A percentile compares a stretch with the other conserved stretches of the same genome.
phyloP scores from a whole-genome alignment of 2,888 invertebrate species.

The Gortyna flavago region DNA sequence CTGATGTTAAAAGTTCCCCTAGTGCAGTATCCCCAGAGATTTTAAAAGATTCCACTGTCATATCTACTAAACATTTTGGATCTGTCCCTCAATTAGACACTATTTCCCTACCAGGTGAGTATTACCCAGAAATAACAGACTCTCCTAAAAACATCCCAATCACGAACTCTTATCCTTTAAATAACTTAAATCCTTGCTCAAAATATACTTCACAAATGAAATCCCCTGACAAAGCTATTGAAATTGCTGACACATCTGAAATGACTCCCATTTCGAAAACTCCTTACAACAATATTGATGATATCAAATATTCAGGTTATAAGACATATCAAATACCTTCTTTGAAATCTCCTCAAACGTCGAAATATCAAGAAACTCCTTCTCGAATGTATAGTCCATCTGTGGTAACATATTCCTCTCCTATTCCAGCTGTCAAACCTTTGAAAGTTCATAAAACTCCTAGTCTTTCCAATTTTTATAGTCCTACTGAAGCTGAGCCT shows the following conservation, averaged over 20 bases:
- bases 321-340: conserved; percentile 35
- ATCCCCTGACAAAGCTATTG: not conserved
- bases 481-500: not conserved
- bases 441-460: not conserved
- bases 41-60: not conserved
- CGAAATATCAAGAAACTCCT: not conserved
- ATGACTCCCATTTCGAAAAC: not conserved
- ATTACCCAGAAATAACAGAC: not conserved
- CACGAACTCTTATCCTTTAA: not conserved
- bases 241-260: not conserved
- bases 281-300: not conserved
- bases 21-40: not conserved
- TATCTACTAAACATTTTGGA: not conserved
- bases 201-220: not conserved
- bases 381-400: not conserved
- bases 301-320: conserved; percentile 44
- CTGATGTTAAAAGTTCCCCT: accelerated
- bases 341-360: not conserved
- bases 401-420: not conserved
- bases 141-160: not conserved
- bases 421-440: not conserved
- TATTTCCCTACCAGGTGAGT: not conserved
- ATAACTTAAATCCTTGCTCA: not conserved
- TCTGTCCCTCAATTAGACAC: not conserved
- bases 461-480: not conserved